Evolutionary conservation across 1,140 invertebrate genomes (phyloP).

Genomic region (Belonocnema kinseyi): DNA sequence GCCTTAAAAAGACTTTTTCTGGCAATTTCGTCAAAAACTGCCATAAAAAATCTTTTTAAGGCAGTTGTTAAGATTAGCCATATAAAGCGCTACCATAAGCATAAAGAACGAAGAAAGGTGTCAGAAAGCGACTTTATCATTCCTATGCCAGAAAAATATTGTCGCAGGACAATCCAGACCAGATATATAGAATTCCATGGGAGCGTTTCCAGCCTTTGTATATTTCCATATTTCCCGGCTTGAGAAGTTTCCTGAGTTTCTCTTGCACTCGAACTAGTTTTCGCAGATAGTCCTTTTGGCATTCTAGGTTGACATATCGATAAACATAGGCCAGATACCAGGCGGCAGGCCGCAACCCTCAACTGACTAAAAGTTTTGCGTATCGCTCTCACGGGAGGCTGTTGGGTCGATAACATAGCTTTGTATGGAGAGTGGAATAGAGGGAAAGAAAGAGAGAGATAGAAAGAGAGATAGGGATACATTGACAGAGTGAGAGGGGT

Average conservation of each 20-base stretch:
- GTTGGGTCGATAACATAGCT: slow-evolving; percentile 60
- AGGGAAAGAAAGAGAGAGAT: slow-evolving; percentile 6
- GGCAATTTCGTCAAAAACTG: too few relatives aligned
- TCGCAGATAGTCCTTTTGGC: background rate
- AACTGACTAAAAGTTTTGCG: slow-evolving; percentile 51
- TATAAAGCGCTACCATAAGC: too few relatives aligned
- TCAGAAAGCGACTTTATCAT: too few relatives aligned
- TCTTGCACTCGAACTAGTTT: slow-evolving; percentile 5
- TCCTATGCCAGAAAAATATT: background rate
- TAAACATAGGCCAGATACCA: slow-evolving; percentile 12
- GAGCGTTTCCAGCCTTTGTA: background rate
- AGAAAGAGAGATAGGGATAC: background rate
- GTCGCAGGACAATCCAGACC: background rate
- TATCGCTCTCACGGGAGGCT: slow-evolving; percentile 50
- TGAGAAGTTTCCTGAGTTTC: background rate
- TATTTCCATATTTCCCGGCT: background rate
- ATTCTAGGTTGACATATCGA: slow-evolving; percentile 27
- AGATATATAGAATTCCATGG: background rate
- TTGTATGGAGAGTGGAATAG: slow-evolving; percentile 6
- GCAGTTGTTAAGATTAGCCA: too few relatives aligned
- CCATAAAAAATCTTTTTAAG: too few relatives aligned
- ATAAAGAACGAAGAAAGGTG: too few relatives aligned
- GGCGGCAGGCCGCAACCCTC: slow-evolving; percentile 10
- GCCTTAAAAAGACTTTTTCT: too few relatives aligned
- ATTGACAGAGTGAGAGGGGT: background rate